phyloP scores from a whole-genome alignment of 2,797 vertebrate genomes.

The Erpetoichthys calabaricus region DNA sequence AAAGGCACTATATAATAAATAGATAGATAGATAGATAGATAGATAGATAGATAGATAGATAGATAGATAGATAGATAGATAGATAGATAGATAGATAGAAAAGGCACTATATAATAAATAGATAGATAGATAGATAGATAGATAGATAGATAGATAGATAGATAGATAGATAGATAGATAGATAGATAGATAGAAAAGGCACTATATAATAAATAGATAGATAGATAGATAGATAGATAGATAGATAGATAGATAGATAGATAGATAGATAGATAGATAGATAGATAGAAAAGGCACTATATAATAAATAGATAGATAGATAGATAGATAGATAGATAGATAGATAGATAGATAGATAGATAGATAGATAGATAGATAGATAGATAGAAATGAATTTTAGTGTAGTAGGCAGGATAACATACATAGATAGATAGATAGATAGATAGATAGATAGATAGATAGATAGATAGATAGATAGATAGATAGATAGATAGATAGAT shows the following conservation, averaged over 20 bases:
- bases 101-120: too few relatives aligned
- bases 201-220: too few relatives aligned
- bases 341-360: constrained; percentile 12
- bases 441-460: too few relatives aligned
- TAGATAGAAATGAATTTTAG: too few relatives aligned
- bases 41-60: constrained; percentile 1
- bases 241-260: constrained; percentile 9
- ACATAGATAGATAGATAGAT: too few relatives aligned
- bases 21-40: too few relatives aligned
- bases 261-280: constrained; percentile 24
- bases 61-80: constrained; percentile 22
- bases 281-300: too few relatives aligned
- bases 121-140: constrained; percentile 16
- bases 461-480: too few relatives aligned
- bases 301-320: constrained; percentile 25
- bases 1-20: too few relatives aligned
- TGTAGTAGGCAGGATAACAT: too few relatives aligned
- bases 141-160: constrained; percentile 21
- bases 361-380: constrained; percentile 18
- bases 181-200: not conserved
- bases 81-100: constrained; percentile 1
- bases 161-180: constrained; percentile 24
- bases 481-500: too few relatives aligned
- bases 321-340: constrained; percentile 23
- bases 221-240: constrained; percentile 20